Evolutionary conservation across 2,888 invertebrate genomes (phyloP).

Genomic region (Pogonocherus hispidulus): DNA sequence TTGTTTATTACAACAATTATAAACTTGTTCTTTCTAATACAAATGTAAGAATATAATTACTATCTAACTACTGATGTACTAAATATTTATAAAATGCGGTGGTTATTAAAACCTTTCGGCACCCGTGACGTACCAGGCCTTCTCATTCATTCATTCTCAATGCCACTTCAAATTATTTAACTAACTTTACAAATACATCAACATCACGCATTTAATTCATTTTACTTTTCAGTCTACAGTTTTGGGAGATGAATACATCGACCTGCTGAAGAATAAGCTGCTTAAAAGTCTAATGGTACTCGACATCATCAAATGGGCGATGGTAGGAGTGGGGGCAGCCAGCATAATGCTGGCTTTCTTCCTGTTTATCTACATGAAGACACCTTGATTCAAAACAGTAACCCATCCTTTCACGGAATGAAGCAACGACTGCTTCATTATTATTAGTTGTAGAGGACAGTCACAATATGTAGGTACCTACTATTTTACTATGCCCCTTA

Average conservation of each 20-base stretch:
- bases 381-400: conserved; percentile 34
- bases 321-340: conserved; percentile 48
- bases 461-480: too few relatives aligned
- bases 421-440: not conserved
- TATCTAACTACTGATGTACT: too few relatives aligned
- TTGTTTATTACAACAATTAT: too few relatives aligned
- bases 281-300: conserved; percentile 51
- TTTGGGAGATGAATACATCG: conserved; percentile 52
- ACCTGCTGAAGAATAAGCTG: conserved; percentile 50
- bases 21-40: too few relatives aligned
- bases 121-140: too few relatives aligned
- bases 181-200: not conserved
- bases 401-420: conserved; percentile 29
- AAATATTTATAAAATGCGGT: too few relatives aligned
- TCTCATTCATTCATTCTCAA: too few relatives aligned
- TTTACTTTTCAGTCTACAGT: conserved; percentile 53
- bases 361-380: conserved; percentile 39
- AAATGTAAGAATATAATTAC: too few relatives aligned
- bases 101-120: too few relatives aligned
- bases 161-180: too few relatives aligned
- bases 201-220: conserved; percentile 22
- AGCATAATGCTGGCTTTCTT: conserved; percentile 43
- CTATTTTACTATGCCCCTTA: too few relatives aligned
- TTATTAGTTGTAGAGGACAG: not conserved
- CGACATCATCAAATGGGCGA: conserved; percentile 54